A percentile compares a stretch with the other conserved stretches of the same genome.
Evolutionary conservation across 1,140 invertebrate genomes (phyloP).

Genomic region (Chironomus tepperi): DNA sequence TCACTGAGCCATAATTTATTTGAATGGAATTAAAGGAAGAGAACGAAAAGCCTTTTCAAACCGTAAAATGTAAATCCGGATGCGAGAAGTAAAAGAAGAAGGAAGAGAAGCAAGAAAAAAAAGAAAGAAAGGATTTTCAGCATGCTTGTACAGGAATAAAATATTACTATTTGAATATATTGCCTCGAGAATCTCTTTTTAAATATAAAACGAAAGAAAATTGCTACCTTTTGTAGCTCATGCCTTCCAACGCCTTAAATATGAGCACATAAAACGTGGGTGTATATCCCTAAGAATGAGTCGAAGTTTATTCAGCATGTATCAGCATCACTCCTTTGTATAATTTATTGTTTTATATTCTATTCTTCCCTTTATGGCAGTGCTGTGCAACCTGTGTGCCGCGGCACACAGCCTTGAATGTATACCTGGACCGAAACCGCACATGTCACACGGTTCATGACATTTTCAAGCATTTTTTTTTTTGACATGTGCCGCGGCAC

Average conservation of each 20-base stretch:
- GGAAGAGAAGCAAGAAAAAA: too few species aligned
- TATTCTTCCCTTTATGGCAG: not conserved
- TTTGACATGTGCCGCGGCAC: too few species aligned
- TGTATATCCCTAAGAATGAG: not conserved
- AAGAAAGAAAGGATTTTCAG: conserved; percentile 1
- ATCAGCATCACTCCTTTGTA: not conserved
- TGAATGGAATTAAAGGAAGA: not conserved
- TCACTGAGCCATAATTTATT: conserved; percentile 21
- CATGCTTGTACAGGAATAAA: not conserved
- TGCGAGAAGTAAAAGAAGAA: not conserved
- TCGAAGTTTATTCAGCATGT: not conserved
- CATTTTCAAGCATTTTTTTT: too few species aligned
- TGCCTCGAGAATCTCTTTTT: not conserved
- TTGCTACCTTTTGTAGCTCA: not conserved
- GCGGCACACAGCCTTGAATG: too few species aligned
- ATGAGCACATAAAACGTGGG: not conserved
- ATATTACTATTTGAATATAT: conserved; percentile 17
- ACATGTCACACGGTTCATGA: too few species aligned
- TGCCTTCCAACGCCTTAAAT: not conserved
- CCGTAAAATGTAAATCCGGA: conserved; percentile 10
- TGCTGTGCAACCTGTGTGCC: too few species aligned
- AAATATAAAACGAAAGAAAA: not conserved
- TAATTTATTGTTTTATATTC: conserved; percentile 15
- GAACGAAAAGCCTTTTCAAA: not conserved
- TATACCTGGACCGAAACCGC: too few species aligned